phyloP scores from a whole-genome alignment of 2,888 invertebrate genomes.

The Synergus laeviventris region DNA sequence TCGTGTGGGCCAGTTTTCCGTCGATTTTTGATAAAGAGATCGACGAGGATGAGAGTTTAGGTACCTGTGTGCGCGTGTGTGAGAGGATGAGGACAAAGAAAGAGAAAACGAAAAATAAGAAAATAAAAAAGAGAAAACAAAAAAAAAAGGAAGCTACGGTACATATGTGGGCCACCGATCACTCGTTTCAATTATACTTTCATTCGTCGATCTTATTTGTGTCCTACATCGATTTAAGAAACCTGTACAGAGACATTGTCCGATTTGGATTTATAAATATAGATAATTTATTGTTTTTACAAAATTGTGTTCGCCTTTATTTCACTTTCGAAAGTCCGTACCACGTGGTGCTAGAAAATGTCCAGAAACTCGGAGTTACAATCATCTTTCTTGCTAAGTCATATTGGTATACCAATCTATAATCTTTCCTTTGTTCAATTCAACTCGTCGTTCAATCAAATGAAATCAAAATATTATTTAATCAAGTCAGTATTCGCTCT shows the following conservation, averaged over 20 bases:
- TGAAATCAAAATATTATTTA: constrained; percentile 9
- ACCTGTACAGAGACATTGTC: constrained; percentile 74
- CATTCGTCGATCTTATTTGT: constrained; percentile 50
- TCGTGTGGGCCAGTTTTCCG: constrained; percentile 26
- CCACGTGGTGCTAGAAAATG: constrained; percentile 57
- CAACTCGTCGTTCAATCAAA: neutral
- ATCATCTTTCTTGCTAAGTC: constrained; percentile 35
- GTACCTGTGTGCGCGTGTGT: constrained; percentile 54
- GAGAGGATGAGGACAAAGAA: constrained; percentile 57
- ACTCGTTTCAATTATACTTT: constrained; percentile 49
- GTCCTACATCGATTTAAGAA: constrained; percentile 52
- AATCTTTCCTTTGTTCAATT: neutral
- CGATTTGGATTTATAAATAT: constrained; percentile 71
- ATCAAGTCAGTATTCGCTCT: constrained; percentile 25
- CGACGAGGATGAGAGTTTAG: constrained; percentile 46
- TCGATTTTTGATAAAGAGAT: constrained; percentile 28
- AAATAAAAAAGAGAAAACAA: constrained; percentile 50
- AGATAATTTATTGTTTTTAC: constrained; percentile 73
- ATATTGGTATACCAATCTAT: neutral
- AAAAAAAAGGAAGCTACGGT: constrained; percentile 41
- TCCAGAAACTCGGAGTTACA: constrained; percentile 63
- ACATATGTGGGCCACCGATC: constrained; percentile 42
- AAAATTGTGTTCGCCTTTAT: constrained; percentile 67
- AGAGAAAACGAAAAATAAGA: constrained; percentile 43
- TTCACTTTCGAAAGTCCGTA: constrained; percentile 54